Conservation (phyloP, 2,797 vertebrate genomes). For the Epinephelus awoara region DNA sequence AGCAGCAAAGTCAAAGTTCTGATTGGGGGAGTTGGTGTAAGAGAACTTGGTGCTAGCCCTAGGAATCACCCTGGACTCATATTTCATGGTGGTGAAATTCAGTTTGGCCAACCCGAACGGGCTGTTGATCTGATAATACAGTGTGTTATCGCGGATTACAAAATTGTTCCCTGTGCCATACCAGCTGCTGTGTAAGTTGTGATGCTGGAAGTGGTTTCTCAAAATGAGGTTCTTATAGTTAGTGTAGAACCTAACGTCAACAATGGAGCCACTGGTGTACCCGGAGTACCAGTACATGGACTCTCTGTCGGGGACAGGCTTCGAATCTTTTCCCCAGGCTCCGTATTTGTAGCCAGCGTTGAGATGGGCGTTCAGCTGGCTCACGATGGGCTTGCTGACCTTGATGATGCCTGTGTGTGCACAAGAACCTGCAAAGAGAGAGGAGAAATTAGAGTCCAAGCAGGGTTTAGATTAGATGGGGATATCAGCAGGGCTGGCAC, state of each 20-base stretch:
- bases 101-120: conserved; percentile 79
- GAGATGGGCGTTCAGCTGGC: conserved; percentile 79
- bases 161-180: conserved; percentile 81
- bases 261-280: conserved; percentile 32
- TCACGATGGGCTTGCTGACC: conserved; percentile 78
- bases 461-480: neutral
- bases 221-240: conserved; percentile 81
- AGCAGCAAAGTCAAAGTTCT: conserved; percentile 85
- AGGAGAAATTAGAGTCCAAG: neutral
- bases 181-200: conserved; percentile 60
- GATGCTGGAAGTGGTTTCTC: conserved; percentile 65
- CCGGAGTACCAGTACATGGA: conserved; percentile 82
- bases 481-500: too few relatives aligned
- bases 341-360: conserved; percentile 64
- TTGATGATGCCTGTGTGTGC: conserved; percentile 77
- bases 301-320: conserved; percentile 75
- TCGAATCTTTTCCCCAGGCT: conserved; percentile 85
- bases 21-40: conserved; percentile 73
- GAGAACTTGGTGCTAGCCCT: conserved; percentile 81
- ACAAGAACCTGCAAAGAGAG: conserved; percentile 73
- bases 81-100: conserved; percentile 74
- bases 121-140: conserved; percentile 78
- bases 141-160: conserved; percentile 79
- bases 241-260: conserved; percentile 70
- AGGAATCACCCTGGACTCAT: conserved; percentile 71